phyloP scores from a whole-genome alignment of 2,113 vertebrate species.

The Caloenas nicobarica region DNA sequence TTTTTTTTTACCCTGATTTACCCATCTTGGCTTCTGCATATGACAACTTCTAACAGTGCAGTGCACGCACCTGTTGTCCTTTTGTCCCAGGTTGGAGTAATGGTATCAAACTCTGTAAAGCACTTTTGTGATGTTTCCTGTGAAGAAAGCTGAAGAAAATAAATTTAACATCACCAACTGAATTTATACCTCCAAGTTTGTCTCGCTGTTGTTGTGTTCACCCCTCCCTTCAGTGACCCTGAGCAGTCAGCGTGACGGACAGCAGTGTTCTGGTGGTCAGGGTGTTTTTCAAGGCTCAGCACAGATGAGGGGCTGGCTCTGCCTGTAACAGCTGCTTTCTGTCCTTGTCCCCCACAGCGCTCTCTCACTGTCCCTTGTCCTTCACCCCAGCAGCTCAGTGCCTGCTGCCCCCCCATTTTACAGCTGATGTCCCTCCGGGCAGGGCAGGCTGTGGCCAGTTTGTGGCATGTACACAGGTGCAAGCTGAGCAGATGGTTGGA shows the following conservation, averaged over 20 bases:
- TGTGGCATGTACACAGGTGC: accelerated
- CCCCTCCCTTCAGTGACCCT: not conserved
- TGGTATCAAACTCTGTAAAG: slow-evolving; percentile 48
- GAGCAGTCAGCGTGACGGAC: not conserved
- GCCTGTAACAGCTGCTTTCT: not conserved
- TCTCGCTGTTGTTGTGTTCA: not conserved
- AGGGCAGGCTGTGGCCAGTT: accelerated
- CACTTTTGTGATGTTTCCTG: slow-evolving; percentile 47
- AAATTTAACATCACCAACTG: slow-evolving; percentile 39
- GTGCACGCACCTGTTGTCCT: slow-evolving; percentile 5
- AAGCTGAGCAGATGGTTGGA: not conserved
- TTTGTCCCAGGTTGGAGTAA: slow-evolving; percentile 2
- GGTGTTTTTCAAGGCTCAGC: accelerated
- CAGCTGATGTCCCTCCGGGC: accelerated
- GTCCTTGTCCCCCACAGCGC: not conserved
- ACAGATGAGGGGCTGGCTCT: not conserved
- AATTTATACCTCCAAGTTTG: not conserved
- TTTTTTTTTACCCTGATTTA: slow-evolving; percentile 4
- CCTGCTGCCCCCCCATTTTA: not conserved
- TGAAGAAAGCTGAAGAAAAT: slow-evolving; percentile 59
- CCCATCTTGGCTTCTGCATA: not conserved
- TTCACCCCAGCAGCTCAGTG: not conserved
- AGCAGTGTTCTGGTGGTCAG: accelerated
- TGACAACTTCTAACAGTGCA: slow-evolving; percentile 17
- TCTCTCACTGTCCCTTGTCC: not conserved